Evolutionary conservation across 53 echinoderm and acorn worm species (phyloP).

Genomic region (Arbacia lixula): DNA sequence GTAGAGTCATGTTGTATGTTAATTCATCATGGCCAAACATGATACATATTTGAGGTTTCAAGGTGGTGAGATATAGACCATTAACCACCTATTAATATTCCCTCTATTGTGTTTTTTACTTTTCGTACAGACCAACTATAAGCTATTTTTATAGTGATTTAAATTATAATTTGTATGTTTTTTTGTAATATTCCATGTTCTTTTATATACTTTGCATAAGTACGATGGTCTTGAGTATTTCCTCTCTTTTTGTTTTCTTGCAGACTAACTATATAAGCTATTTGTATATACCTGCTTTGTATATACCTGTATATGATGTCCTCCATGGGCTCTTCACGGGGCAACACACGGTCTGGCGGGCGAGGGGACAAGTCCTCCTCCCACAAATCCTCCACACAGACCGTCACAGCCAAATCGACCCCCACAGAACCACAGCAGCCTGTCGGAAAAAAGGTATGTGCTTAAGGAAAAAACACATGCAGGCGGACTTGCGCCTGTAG

Average conservation of each 20-base stretch:
- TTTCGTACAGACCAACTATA: too few species aligned
- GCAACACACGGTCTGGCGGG: conserved; percentile 86
- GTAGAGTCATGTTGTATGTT: too few species aligned
- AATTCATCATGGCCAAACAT: too few species aligned
- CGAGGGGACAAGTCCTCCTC: conserved; percentile 78
- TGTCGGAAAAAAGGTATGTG: conserved; percentile 85
- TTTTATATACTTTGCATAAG: not conserved
- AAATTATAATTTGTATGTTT: too few species aligned
- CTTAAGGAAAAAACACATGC: too few species aligned
- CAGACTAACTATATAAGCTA: conserved; percentile 62
- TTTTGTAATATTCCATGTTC: not conserved
- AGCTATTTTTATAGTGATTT: too few species aligned
- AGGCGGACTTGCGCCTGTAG: too few species aligned
- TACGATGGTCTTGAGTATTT: not conserved
- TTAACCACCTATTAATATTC: too few species aligned
- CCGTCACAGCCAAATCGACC: conserved; percentile 63
- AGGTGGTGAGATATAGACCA: too few species aligned
- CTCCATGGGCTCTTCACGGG: conserved; percentile 93
- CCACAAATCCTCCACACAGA: conserved; percentile 68
- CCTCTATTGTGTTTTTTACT: too few species aligned
- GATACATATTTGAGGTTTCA: too few species aligned
- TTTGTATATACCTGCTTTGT: conserved; percentile 97
- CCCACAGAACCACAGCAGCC: conserved; percentile 70
- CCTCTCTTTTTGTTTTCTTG: conserved; percentile 2
- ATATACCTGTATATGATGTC: conserved; percentile 90